Evolutionary conservation across 2,797 vertebrate species (phyloP), one percentile per base, ranked within the genome.

Genomic region (Dipus sagitta): DNA sequence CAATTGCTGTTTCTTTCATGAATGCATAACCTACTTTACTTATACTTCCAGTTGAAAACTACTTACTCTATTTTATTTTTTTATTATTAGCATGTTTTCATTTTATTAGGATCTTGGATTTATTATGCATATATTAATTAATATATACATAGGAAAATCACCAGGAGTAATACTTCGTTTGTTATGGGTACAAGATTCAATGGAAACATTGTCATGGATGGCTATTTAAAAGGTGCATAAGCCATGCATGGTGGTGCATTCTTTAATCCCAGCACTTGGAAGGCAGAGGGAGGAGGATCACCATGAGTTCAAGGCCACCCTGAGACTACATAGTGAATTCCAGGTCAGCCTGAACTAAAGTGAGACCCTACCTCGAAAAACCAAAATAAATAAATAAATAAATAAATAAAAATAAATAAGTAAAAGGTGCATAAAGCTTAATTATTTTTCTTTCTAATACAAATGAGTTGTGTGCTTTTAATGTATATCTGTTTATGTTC

Each of bases 81-180:
- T 81, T 91, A 65, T 79, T 84, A 42, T 90, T 83, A 81, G 42
- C 78, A 76, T 76, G 34, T 75, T 83, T 94, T 94, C 83, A 20
- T 88, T 88, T 96, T 80, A 91, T 92, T 93, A 80, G 75, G 23
- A 26, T 81, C 30, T 75, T 93, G 54, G 6, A 11, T 91, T 47
- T 92, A 60, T 92, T 96, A 62, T 95, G 38, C 58, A 96, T 91
- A 84, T 92, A 79, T 64, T 94, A 91, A 95, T 95, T 38, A n/a
- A n/a, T n/a, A n/a, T n/a, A n/a, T 95, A 70, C 89, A 80, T 34
- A 82, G 79, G 86, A 87, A 90, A 96, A 86, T 76, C 77, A 89
- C 54, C 4, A 21, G 34, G 0, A 81, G 18, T 92, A 64, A 67
- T 62, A n/a, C 80, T 93, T 80, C 30, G 11, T 90, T 93, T 95